These are phyloP conservation scores for Cinclus mexicanus DNA, from an alignment of 2,113 vertebrate species.

Conservation along the genomic window DNA sequence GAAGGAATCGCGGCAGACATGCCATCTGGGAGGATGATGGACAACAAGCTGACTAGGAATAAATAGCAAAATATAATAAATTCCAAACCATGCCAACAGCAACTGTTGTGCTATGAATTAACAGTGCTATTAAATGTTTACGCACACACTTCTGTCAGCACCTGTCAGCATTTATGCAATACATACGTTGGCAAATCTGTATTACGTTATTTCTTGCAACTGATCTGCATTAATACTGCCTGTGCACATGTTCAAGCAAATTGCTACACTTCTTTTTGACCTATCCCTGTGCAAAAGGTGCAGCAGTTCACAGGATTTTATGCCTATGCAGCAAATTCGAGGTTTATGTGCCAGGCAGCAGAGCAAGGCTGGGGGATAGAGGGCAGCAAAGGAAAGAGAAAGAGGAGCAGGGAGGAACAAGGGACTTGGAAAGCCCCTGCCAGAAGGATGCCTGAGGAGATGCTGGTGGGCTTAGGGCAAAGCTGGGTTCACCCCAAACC, in stretches of 20 bases:
- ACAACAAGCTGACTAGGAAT: slow-evolving; percentile 61
- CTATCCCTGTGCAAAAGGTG: slow-evolving; percentile 62
- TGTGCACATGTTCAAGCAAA: slow-evolving; percentile 66
- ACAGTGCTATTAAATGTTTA: slow-evolving; percentile 71
- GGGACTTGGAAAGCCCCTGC: not conserved
- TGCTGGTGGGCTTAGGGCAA: not conserved
- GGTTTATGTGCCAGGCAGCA: not conserved
- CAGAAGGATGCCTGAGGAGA: not conserved
- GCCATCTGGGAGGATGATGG: slow-evolving; percentile 63
- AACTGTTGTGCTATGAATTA: slow-evolving; percentile 69
- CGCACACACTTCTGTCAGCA: slow-evolving; percentile 67
- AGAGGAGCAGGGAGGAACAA: not conserved
- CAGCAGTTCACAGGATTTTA: slow-evolving; percentile 59
- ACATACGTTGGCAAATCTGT: slow-evolving; percentile 70
- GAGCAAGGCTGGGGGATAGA: slow-evolving; percentile 27
- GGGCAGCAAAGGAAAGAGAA: slow-evolving; percentile 68
- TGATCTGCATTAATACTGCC: slow-evolving; percentile 62
- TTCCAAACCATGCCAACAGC: slow-evolving; percentile 63
- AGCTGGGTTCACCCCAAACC: not conserved
- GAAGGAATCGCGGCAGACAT: slow-evolving; percentile 44
- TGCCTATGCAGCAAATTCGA: slow-evolving; percentile 37
- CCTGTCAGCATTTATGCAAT: slow-evolving; percentile 71
- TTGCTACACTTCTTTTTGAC: slow-evolving; percentile 64
- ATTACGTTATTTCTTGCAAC: slow-evolving; percentile 66
- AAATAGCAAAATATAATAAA: slow-evolving; percentile 66